Evolutionary conservation across 1,140 invertebrate species (phyloP).

Genomic region (Achroia grisella): DNA sequence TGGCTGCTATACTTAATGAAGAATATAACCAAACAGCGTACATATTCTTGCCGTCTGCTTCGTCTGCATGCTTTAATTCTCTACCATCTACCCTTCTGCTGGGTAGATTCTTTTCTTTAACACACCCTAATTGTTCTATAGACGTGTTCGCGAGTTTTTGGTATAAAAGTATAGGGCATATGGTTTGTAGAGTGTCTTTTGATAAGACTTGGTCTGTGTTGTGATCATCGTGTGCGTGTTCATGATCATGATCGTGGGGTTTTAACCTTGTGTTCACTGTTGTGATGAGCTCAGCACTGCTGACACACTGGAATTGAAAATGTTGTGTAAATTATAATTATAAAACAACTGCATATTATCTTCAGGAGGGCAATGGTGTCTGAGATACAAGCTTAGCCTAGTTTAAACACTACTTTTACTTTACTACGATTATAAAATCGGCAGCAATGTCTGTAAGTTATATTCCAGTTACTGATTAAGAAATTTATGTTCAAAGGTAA

Average conservation of each 20-base stretch:
- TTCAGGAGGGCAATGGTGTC: no score
- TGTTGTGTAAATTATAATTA: not conserved
- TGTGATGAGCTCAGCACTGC: slow-evolving; percentile 60
- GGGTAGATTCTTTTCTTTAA: slow-evolving; percentile 50
- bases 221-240: slow-evolving; percentile 34
- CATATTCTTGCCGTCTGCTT: slow-evolving; percentile 51
- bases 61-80: slow-evolving; percentile 15
- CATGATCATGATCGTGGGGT: slow-evolving; percentile 31
- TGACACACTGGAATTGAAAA: slow-evolving; percentile 60
- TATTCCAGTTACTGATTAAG: no score
- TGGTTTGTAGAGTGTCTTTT: slow-evolving; percentile 61
- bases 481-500: no score
- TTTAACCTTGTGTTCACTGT: slow-evolving; percentile 61
- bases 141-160: slow-evolving; percentile 74
- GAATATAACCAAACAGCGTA: slow-evolving; percentile 86
- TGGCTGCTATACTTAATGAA: slow-evolving; percentile 84
- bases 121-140: slow-evolving; percentile 73
- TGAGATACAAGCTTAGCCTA: no score
- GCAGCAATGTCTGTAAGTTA: no score
- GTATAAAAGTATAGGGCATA: slow-evolving; percentile 80
- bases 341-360: no score
- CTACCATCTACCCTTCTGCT: slow-evolving; percentile 13
- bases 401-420: no score
- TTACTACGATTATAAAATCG: no score
- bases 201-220: slow-evolving; percentile 36